A percentile compares a stretch with the other conserved stretches of the same genome.
These are phyloP conservation scores for Nemopilema nomurai DNA, from an alignment of 30 jellyfish, hydroid and myxozoan species.

Conservation along the genomic window DNA sequence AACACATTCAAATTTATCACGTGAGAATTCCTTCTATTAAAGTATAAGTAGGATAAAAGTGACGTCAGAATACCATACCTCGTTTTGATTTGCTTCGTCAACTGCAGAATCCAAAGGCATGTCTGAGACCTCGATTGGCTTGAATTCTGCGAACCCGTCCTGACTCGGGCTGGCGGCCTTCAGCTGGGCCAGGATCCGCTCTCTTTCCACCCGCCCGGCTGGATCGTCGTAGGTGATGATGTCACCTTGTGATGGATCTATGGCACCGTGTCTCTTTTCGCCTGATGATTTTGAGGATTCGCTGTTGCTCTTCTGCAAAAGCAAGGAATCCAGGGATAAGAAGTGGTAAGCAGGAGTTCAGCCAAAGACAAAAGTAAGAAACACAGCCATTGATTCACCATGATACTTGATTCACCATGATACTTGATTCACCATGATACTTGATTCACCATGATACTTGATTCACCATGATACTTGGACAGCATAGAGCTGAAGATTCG, in stretches of 20 bases:
- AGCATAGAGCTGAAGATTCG: too few relatives aligned
- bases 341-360: background rate
- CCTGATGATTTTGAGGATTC: slow-evolving; percentile 71
- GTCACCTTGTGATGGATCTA: slow-evolving; percentile 96
- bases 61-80: too few relatives aligned
- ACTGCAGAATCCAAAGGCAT: slow-evolving; percentile 17
- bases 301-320: slow-evolving; percentile 64
- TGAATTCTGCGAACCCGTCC: slow-evolving; percentile 54
- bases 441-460: too few relatives aligned
- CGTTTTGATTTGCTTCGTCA: slow-evolving; percentile 1
- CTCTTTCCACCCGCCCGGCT: slow-evolving; percentile 90
- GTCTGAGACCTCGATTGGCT: slow-evolving; percentile 43
- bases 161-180: slow-evolving; percentile 94
- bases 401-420: too few relatives aligned
- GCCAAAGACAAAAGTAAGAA: background rate
- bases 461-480: too few relatives aligned
- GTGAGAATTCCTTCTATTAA: background rate
- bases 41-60: background rate
- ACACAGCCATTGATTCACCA: too few relatives aligned
- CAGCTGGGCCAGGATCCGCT: slow-evolving; percentile 90
- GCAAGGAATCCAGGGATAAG: background rate
- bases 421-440: too few relatives aligned
- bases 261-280: slow-evolving; percentile 21
- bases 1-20: too few relatives aligned
- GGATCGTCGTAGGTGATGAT: slow-evolving; percentile 96